Percentiles rank a stretch among this genome's conserved stretches.
Evolutionary conservation across 2,797 vertebrate species (phyloP).

Genomic region (Strix occidentalis): DNA sequence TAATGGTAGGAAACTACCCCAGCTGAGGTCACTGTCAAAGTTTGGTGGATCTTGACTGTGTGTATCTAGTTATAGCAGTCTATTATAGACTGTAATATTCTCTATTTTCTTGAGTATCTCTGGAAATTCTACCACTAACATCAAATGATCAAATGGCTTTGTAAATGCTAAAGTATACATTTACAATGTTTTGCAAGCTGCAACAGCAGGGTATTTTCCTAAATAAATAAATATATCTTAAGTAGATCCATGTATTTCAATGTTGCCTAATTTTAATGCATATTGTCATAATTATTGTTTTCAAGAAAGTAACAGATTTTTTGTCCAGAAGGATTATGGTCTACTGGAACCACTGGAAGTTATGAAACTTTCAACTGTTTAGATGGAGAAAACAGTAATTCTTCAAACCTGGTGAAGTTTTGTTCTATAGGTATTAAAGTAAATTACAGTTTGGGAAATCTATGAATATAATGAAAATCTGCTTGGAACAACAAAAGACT

Average conservation of each 20-base stretch:
- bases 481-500: neutral
- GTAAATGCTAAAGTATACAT: neutral
- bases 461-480: neutral
- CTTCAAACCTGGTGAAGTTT: neutral
- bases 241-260: neutral
- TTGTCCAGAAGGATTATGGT: neutral
- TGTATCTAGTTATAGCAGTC: neutral
- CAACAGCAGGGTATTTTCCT: neutral
- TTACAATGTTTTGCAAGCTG: neutral
- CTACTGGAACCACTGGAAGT: neutral
- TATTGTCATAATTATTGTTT: neutral
- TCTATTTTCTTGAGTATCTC: neutral
- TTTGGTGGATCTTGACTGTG: neutral
- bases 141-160: neutral
- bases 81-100: neutral
- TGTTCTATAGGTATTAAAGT: neutral
- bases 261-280: neutral
- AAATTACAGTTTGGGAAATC: neutral
- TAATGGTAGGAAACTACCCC: neutral
- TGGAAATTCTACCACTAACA: neutral
- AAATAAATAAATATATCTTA: neutral
- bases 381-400: neutral
- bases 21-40: neutral
- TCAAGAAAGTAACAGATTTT: neutral
- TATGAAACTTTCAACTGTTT: neutral